Evolutionary conservation across 2,113 vertebrate species (phyloP).

Genomic region (Neoarius graeffei): DNA sequence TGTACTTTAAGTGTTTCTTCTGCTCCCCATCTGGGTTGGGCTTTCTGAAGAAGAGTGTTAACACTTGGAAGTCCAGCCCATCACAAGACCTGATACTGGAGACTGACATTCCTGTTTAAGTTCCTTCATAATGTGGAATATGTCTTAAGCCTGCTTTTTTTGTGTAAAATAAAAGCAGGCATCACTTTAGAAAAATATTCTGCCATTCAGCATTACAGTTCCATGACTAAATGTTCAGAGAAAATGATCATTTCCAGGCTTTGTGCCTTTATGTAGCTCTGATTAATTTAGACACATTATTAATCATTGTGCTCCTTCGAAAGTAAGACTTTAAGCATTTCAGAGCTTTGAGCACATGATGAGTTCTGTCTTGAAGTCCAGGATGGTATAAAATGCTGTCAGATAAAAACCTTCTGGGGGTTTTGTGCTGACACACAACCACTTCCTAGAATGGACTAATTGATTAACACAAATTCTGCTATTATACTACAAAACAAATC

Average conservation of each 20-base stretch:
- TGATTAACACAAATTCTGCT: conserved; percentile 46
- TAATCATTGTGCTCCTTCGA: not conserved
- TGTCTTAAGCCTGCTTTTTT: not conserved
- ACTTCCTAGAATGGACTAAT: conserved; percentile 14
- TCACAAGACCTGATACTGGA: not conserved
- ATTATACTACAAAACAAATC: conserved; percentile 37
- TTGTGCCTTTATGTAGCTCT: conserved; percentile 8
- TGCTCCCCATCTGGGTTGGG: too few species aligned
- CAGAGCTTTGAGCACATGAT: conserved; percentile 11
- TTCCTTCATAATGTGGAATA: not conserved
- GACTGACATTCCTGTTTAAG: not conserved
- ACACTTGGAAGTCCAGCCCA: too few species aligned
- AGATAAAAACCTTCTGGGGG: not conserved
- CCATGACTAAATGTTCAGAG: conserved; percentile 5
- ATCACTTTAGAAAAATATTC: not conserved
- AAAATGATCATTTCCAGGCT: not conserved
- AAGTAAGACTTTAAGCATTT: conserved; percentile 1
- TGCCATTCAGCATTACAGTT: not conserved
- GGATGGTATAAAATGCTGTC: not conserved
- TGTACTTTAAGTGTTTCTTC: too few species aligned
- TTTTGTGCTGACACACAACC: not conserved
- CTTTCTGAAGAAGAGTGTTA: too few species aligned
- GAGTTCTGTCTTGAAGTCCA: conserved; percentile 2
- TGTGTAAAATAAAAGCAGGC: not conserved
- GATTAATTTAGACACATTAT: not conserved